Conservation (phyloP, 2,113 vertebrate genomes). For the Setophaga kirtlandii region DNA sequence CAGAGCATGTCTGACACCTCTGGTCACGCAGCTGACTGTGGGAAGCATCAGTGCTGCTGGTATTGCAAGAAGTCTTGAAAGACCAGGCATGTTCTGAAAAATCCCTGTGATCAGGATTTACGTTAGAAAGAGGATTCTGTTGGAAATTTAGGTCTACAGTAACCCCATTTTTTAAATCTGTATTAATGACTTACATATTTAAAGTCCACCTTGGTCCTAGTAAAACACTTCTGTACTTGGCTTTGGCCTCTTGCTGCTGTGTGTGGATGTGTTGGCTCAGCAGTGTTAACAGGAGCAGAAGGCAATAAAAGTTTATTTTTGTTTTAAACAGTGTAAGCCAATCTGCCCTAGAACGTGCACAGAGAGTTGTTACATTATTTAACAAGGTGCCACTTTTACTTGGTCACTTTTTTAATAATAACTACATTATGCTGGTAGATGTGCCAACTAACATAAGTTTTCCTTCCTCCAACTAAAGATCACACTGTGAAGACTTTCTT, state of each 20-base stretch:
- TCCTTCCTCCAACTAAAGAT: constrained; percentile 69
- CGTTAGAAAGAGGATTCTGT: not conserved
- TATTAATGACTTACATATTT: not conserved
- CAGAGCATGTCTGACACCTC: not conserved
- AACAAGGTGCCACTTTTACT: constrained; percentile 57
- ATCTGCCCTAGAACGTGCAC: constrained; percentile 6
- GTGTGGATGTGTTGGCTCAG: constrained; percentile 1
- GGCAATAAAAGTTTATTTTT: constrained; percentile 48
- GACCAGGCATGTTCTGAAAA: not conserved
- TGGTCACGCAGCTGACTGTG: accelerated
- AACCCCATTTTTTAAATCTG: not conserved
- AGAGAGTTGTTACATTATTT: constrained; percentile 19
- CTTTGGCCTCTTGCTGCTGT: not conserved
- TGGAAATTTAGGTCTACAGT: not conserved
- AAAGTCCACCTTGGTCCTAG: not conserved
- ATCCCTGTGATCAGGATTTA: not conserved
- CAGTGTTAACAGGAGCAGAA: constrained; percentile 10
- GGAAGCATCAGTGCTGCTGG: not conserved
- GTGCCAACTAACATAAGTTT: constrained; percentile 68
- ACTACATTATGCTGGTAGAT: constrained; percentile 57
- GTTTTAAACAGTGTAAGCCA: constrained; percentile 34
- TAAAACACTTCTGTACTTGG: not conserved
- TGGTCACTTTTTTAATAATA: constrained; percentile 48
- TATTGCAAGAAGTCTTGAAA: not conserved
- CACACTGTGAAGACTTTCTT: constrained; percentile 60